Evolutionary conservation across 2,113 vertebrate genomes (phyloP), one percentile per base, ranked within the genome.

Genomic region (Propithecus coquereli): DNA sequence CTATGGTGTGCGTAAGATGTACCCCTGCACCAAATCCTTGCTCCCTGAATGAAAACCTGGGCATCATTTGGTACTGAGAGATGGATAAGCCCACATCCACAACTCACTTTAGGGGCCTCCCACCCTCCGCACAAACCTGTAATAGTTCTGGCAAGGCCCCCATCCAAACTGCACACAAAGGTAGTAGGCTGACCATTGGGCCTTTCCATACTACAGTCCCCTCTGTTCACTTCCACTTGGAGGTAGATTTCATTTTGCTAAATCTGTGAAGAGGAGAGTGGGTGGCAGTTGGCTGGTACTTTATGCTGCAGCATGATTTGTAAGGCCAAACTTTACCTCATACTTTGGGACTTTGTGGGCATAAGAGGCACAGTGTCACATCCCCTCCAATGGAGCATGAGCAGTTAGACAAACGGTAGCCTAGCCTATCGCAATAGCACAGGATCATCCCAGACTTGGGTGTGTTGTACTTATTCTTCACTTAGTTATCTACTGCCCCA

Each of bases 1-100:
- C 99, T 98, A 99, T 98, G 97, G 99, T 99, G 97, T 99, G 99
- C 74, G 99, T 99, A 96, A 99, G 99, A 96, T 99, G 99, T 96
- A 99, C 99, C 97, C 99, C 99, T 0, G 98, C 99, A 45, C 37
- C 8, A 63, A 83, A 25, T 12, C 25, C 37, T 87, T 20, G 10
- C 63, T 90, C 54, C 76, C 83, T 85, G 9, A 88, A 57, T 47
- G 34, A 66, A 52, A 73, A 68, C 32, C 52, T 71, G 17, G 14
- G 8, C 25, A 70, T 18, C 22, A 0, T 37, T 43, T 34, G 61
- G 98, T 97, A 99, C 99, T 99, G 99, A 93, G 99, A 99, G 97
- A 99, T 99, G 90, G 99, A 99, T 45, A 99, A 98, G 59, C 99
- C 99, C 91, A 99, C 98, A 59, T 99, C 99, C 94, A 99, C 99